Evolutionary conservation across 2,113 vertebrate species (phyloP).

Genomic region (Cinclus cinclus): DNA sequence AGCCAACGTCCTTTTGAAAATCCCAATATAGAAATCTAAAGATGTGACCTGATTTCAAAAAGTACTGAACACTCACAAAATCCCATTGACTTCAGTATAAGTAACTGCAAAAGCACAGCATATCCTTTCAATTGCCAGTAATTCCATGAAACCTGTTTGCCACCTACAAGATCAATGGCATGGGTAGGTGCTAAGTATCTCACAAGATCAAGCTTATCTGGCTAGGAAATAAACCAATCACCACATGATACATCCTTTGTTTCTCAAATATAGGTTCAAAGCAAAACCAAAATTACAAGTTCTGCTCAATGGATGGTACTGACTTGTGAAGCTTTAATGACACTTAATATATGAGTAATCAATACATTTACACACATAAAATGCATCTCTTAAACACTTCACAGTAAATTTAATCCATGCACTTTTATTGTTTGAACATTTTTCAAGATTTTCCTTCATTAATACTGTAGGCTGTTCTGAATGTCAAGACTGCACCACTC

Average conservation of each 20-base stretch:
- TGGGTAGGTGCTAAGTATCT: background rate
- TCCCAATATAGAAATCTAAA: slow-evolving; percentile 40
- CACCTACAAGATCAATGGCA: background rate
- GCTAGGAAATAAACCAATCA: background rate
- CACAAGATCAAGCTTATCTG: background rate
- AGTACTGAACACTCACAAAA: background rate
- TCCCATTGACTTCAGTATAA: background rate
- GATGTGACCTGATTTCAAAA: slow-evolving; percentile 41
- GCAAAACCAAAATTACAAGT: background rate
- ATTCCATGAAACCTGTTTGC: background rate
- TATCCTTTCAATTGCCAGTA: background rate
- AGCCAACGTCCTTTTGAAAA: slow-evolving; percentile 36
- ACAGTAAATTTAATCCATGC: slow-evolving; percentile 23
- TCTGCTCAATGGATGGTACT: background rate
- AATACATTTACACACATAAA: slow-evolving; percentile 6
- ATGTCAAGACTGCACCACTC: background rate
- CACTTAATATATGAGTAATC: slow-evolving; percentile 2
- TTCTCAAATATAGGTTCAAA: background rate
- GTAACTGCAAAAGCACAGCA: background rate
- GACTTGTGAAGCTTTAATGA: background rate
- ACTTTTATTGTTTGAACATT: background rate
- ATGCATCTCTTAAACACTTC: background rate
- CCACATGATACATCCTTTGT: background rate
- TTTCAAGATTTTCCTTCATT: slow-evolving; percentile 20
- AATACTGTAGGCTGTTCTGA: slow-evolving; percentile 25